Evolutionary conservation across 2,797 vertebrate genomes (phyloP).

Genomic region (Percopsis omiscomaycus): DNA sequence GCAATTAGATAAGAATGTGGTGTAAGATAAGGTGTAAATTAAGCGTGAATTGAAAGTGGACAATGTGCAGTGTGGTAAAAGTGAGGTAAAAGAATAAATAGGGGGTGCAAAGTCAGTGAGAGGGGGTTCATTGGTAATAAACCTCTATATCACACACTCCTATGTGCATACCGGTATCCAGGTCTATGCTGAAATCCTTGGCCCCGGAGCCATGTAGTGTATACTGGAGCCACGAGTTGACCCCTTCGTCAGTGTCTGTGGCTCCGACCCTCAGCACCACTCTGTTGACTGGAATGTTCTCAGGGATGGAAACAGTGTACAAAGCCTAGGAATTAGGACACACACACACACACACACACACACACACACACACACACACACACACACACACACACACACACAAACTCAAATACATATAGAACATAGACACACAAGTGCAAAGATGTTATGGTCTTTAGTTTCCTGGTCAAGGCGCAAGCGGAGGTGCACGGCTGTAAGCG

Average conservation of each 20-base stretch:
- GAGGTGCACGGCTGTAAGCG: too few species aligned
- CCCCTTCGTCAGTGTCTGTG: constrained; percentile 86
- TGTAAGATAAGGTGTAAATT: too few species aligned
- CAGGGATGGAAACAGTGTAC: constrained; percentile 83
- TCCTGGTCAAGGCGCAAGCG: too few species aligned
- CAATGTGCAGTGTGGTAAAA: too few species aligned
- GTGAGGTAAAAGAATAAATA: too few species aligned
- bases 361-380: constrained; percentile 33
- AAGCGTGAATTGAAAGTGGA: too few species aligned
- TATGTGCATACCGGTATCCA: constrained; percentile 83
- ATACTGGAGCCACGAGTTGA: constrained; percentile 87
- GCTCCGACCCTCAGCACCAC: constrained; percentile 85
- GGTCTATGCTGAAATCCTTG: constrained; percentile 88
- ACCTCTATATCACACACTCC: background rate
- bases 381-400: constrained; percentile 31
- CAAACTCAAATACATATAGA: background rate
- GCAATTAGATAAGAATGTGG: too few species aligned
- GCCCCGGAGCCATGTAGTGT: constrained; percentile 86
- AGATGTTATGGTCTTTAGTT: too few species aligned
- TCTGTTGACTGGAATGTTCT: constrained; percentile 86
- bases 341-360: constrained; percentile 31
- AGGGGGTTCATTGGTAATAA: too few species aligned
- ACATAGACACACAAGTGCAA: background rate
- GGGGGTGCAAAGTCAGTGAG: too few species aligned
- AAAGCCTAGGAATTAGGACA: constrained; percentile 71